phyloP scores from a whole-genome alignment of 2,113 vertebrate genomes.

The Anarrhichthys ocellatus region DNA sequence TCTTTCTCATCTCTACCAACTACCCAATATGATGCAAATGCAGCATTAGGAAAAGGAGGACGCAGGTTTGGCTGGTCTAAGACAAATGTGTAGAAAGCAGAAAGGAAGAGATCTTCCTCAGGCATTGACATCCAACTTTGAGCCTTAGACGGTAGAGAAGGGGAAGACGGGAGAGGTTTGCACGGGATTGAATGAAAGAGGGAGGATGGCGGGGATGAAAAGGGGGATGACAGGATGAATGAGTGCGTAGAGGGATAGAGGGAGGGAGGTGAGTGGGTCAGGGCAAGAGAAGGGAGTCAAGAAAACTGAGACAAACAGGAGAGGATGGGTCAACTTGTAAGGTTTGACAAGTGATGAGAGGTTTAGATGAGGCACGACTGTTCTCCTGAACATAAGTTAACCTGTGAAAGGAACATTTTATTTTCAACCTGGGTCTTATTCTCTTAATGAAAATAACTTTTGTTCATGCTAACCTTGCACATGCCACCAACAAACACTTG shows the following conservation, averaged over 20 bases:
- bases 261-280: too few relatives aligned
- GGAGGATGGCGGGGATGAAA: neutral
- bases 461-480: neutral
- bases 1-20: neutral
- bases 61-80: neutral
- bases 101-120: neutral
- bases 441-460: neutral
- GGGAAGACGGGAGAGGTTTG: neutral
- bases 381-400: neutral
- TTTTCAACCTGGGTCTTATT: neutral
- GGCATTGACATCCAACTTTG: neutral
- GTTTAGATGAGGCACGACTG: neutral
- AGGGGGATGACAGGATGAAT: neutral
- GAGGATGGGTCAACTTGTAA: neutral
- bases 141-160: conserved; percentile 1
- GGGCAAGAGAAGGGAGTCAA: neutral
- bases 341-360: neutral
- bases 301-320: neutral
- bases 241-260: neutral
- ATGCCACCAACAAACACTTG: neutral
- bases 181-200: neutral
- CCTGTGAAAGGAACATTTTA: neutral
- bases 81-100: neutral
- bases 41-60: neutral
- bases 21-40: neutral